Evolutionary conservation across 2,888 invertebrate genomes (phyloP), one percentile per base, ranked within the genome.

Genomic region (Oscheius sp.): DNA sequence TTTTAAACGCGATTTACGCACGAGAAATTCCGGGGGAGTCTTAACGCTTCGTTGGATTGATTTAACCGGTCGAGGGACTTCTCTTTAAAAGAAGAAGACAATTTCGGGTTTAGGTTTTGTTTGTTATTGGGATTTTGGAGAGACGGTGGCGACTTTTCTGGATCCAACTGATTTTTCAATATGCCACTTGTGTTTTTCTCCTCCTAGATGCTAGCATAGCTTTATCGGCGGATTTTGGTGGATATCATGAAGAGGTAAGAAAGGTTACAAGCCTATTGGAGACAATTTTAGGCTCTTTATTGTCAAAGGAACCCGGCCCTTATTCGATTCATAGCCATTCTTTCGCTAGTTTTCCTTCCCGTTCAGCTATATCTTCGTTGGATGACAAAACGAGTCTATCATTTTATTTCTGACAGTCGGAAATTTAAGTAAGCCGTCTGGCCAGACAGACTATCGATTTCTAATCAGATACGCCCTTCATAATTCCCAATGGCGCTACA

Each of bases 101-200:
- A n/a, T n/a, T n/a, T n/a, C n/a, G n/a, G n/a, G n/a, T 61, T 15
- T 45, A 85, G 85, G 81, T 83, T 2, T 61, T 85, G 34, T 85
- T 85, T 65, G 74, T 85, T 63, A 82, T 85, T 74, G 75, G 83
- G 48, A 80, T 85, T n/a, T 67, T 84, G 58, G 80, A 78, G 50
- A 69, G 78, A 25, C 77, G 79, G 37, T 74, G 81, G 29, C 80
- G 81, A 23, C 71, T 85, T 6, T 73, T 85, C 17, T 77, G 80
- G n/a, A 68, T 82, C 29, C 85, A 85, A 69, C 72, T 85, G 34
- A 72, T 85, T 57, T 85, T 86, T 68, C 85, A 80, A 58, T 86
- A 85, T 63, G 74, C 83, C 12, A 85, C 85, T 33, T 86, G 85
- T 45, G 85, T 86, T n/a, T 81, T 85, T 64, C 79, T 85, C 12